phyloP scores from a whole-genome alignment of 2,888 invertebrate genomes.

The Cryptus viduatorius region DNA sequence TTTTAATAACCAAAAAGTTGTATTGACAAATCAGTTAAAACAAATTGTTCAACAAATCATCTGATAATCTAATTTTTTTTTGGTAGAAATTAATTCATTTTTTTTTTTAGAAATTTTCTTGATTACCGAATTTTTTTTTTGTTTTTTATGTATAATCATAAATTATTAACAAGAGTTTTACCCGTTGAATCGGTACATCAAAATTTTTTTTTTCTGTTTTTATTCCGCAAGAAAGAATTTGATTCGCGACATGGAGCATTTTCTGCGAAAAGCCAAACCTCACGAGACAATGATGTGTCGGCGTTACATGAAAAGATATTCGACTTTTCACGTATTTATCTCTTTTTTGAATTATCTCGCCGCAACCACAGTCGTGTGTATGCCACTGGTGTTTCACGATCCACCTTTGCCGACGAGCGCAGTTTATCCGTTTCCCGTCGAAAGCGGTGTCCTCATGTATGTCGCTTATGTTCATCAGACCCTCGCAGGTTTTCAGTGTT shows the following conservation, averaged over 20 bases:
- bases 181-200: too few species aligned
- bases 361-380: constrained; percentile 62
- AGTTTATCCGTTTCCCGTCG: constrained; percentile 66
- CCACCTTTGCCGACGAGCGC: constrained; percentile 64
- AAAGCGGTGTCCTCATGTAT: constrained; percentile 24
- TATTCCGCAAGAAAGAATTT: constrained; percentile 60
- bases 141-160: too few species aligned
- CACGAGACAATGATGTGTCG: constrained; percentile 62
- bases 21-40: too few species aligned
- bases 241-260: constrained; percentile 68
- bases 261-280: constrained; percentile 60
- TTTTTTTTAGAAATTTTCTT: too few species aligned
- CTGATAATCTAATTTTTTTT: too few species aligned
- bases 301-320: constrained; percentile 66
- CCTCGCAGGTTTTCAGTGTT: constrained; percentile 58
- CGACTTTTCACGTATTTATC: constrained; percentile 57
- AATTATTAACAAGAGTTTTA: too few species aligned
- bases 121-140: too few species aligned
- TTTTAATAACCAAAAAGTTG: too few species aligned
- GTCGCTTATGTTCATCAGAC: constrained; percentile 63
- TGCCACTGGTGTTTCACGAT: constrained; percentile 64
- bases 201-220: constrained; percentile 28
- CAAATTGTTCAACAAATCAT: too few species aligned
- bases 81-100: too few species aligned
- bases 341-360: constrained; percentile 63